phyloP scores from a whole-genome alignment of 2,113 vertebrate species.

The Dermatemys mawii region DNA sequence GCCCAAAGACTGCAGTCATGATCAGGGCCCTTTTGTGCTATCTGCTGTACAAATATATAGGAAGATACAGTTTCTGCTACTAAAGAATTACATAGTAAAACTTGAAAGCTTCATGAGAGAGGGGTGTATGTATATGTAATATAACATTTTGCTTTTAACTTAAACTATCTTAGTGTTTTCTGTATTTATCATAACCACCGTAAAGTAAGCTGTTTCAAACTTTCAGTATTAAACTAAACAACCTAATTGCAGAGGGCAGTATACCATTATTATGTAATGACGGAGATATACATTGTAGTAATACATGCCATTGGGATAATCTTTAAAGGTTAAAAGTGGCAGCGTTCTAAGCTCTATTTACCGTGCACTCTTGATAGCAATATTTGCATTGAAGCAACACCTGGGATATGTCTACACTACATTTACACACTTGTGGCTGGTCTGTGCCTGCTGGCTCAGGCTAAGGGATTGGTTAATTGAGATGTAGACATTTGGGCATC shows the following conservation, averaged over 20 bases:
- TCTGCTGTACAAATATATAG: background rate
- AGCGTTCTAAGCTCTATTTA: background rate
- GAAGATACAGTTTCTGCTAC: background rate
- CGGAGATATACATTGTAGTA: fast-evolving
- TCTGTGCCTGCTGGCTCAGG: background rate
- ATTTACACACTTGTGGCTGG: background rate
- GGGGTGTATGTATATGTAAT: background rate
- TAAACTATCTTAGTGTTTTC: background rate
- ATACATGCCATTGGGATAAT: background rate
- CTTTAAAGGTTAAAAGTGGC: background rate
- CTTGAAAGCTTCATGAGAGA: background rate
- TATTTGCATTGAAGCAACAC: background rate
- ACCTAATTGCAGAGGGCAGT: background rate
- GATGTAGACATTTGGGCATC: background rate
- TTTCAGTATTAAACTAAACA: background rate
- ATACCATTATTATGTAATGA: fast-evolving
- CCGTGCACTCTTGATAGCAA: fast-evolving
- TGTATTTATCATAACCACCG: background rate
- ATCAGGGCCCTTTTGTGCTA: background rate
- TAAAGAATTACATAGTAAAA: background rate
- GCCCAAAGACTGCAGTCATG: background rate
- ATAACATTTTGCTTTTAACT: background rate
- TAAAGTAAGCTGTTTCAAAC: background rate
- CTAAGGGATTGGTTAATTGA: background rate
- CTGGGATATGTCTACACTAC: background rate